Conservation (phyloP, 1,140 invertebrate species). For the Anagrus nilaparvatae region DNA sequence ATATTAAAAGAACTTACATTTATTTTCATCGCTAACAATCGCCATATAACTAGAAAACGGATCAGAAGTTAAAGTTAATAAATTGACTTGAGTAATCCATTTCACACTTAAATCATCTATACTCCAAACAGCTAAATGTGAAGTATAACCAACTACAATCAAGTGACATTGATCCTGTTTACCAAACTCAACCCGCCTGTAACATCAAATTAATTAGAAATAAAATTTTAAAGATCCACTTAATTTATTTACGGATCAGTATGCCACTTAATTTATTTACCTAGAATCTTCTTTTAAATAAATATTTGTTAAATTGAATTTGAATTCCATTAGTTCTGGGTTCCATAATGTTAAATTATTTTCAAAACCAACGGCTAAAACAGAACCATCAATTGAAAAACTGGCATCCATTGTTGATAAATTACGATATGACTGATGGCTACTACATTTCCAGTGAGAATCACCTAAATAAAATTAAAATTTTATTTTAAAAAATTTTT, state of each 20-base stretch:
- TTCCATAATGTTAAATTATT: slow-evolving; percentile 63
- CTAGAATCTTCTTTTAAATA: background rate
- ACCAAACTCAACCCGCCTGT: slow-evolving; percentile 61
- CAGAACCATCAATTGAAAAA: slow-evolving; percentile 68
- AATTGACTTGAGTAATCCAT: slow-evolving; percentile 47
- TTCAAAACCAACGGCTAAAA: slow-evolving; percentile 61
- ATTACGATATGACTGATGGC: slow-evolving; percentile 53
- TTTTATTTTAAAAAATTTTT: slow-evolving; percentile 12
- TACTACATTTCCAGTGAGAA: slow-evolving; percentile 55
- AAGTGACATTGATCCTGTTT: slow-evolving; percentile 52
- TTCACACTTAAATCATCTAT: slow-evolving; percentile 52
- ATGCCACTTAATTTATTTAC: background rate
- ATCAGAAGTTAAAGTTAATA: slow-evolving; percentile 47
- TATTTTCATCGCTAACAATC: slow-evolving; percentile 50
- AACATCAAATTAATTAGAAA: too few species aligned
- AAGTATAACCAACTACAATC: slow-evolving; percentile 46
- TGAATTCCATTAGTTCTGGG: slow-evolving; percentile 44
- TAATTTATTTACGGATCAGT: background rate
- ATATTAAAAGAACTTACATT: slow-evolving; percentile 44
- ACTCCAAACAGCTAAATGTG: slow-evolving; percentile 60
- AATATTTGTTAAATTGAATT: slow-evolving; percentile 37
- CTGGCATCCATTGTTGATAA: slow-evolving; percentile 44
- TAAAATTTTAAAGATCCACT: too few species aligned
- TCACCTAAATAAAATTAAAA: slow-evolving; percentile 34
- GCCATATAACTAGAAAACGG: slow-evolving; percentile 53